A percentile compares a stretch with the other conserved stretches of the same genome.
These are phyloP conservation scores for Chionoecetes opilio DNA, from an alignment of 1,140 invertebrate genomes.

Conservation along the genomic window DNA sequence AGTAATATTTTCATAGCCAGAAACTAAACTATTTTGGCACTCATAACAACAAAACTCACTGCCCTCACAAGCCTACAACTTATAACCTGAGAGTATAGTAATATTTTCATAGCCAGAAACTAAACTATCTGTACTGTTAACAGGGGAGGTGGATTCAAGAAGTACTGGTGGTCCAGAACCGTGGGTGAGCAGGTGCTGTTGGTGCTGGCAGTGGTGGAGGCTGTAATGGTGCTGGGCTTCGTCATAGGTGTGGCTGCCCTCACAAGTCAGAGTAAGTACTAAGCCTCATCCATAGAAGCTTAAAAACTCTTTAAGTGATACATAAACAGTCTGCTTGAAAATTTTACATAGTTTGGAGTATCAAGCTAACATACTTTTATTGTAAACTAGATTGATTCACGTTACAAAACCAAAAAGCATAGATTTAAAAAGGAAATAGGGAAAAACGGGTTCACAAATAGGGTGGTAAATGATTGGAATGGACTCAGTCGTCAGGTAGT, in stretches of 20 bases:
- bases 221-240: slow-evolving; percentile 31
- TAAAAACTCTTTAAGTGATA: too few relatives aligned
- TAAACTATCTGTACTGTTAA: neutral
- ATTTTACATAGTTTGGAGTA: too few relatives aligned
- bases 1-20: neutral
- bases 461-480: too few relatives aligned
- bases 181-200: slow-evolving; percentile 39
- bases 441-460: too few relatives aligned
- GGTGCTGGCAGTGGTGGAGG: neutral
- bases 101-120: neutral
- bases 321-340: too few relatives aligned
- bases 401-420: too few relatives aligned
- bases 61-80: neutral
- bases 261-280: neutral
- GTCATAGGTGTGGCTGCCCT: slow-evolving; percentile 60
- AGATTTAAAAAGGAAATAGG: too few relatives aligned
- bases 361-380: too few relatives aligned
- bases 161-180: slow-evolving; percentile 58
- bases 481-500: too few relatives aligned
- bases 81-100: neutral
- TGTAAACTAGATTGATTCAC: too few relatives aligned
- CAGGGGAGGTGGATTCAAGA: slow-evolving; percentile 46
- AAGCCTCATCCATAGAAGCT: too few relatives aligned
- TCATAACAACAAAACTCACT: neutral
- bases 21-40: too few relatives aligned